phyloP scores from a whole-genome alignment of 2,797 vertebrate genomes.

The Scomberomorus guttatus region DNA sequence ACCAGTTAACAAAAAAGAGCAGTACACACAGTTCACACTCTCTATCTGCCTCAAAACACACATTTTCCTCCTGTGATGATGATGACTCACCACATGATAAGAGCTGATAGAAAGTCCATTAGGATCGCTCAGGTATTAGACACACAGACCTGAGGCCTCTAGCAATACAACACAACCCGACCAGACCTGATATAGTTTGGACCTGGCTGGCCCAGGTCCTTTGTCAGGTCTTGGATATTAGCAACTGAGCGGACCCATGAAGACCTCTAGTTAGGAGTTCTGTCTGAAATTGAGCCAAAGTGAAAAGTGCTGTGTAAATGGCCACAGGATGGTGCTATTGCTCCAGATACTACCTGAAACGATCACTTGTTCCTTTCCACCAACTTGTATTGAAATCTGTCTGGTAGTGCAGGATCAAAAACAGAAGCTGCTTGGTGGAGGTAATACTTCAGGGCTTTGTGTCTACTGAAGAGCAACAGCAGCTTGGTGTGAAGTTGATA shows the following conservation, averaged over 20 bases:
- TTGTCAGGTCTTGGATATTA: background rate
- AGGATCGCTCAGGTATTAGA: background rate
- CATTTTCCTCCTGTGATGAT: background rate
- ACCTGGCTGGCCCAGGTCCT: background rate
- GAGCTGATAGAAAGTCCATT: background rate
- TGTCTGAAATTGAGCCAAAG: background rate
- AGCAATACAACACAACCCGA: background rate
- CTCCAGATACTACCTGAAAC: background rate
- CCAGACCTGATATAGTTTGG: background rate
- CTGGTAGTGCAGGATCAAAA: background rate
- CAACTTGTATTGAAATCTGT: background rate
- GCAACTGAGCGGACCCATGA: background rate
- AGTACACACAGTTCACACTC: background rate
- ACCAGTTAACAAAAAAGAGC: background rate
- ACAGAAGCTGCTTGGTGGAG: background rate
- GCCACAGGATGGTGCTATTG: background rate
- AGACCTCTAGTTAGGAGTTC: background rate
- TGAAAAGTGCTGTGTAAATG: constrained; percentile 1
- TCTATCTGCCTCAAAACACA: no score
- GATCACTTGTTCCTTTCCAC: background rate
- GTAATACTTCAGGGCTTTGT: background rate
- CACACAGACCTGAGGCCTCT: background rate
- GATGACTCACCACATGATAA: background rate
- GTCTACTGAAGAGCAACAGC: background rate
- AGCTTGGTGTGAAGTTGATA: background rate